Percentiles rank a stretch among this genome's conserved stretches.
Evolutionary conservation across 2,797 vertebrate species (phyloP).

Genomic region (Amniataba percoides): DNA sequence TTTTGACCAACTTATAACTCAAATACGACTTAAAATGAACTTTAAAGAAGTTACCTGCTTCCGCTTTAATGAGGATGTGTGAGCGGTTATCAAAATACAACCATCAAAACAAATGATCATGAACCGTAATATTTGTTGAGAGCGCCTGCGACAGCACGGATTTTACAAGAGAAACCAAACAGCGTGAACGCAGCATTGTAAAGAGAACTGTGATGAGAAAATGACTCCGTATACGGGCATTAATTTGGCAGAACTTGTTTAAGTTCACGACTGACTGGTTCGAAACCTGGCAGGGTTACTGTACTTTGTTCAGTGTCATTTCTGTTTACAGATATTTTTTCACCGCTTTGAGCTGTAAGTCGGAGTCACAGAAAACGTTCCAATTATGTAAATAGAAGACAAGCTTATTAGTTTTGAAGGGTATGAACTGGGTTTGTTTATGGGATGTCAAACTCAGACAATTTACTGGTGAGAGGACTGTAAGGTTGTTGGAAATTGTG

Average conservation of each 20-base stretch:
- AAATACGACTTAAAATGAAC: too few species aligned
- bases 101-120: not conserved
- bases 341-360: slow-evolving; percentile 11
- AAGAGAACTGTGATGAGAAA: slow-evolving; percentile 5
- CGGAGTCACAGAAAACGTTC: slow-evolving; percentile 38
- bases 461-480: slow-evolving; percentile 22
- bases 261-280: slow-evolving; percentile 55
- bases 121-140: slow-evolving; percentile 2
- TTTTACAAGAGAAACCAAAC: slow-evolving; percentile 11
- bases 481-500: slow-evolving; percentile 22
- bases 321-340: slow-evolving; percentile 42
- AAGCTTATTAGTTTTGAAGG: slow-evolving; percentile 57
- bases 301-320: slow-evolving; percentile 58
- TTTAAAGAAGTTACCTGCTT: too few species aligned
- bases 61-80: not conserved
- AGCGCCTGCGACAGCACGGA: not conserved
- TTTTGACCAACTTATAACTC: too few species aligned
- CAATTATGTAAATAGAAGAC: slow-evolving; percentile 69
- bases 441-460: slow-evolving; percentile 39
- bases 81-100: not conserved
- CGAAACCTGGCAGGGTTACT: slow-evolving; percentile 53
- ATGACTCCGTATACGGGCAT: slow-evolving; percentile 4
- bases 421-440: slow-evolving; percentile 45
- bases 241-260: slow-evolving; percentile 43
- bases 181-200: not conserved